Evolutionary conservation across 2,888 invertebrate species (phyloP), one percentile per base, ranked within the genome.

Genomic region (Camptogramma bilineatum): DNA sequence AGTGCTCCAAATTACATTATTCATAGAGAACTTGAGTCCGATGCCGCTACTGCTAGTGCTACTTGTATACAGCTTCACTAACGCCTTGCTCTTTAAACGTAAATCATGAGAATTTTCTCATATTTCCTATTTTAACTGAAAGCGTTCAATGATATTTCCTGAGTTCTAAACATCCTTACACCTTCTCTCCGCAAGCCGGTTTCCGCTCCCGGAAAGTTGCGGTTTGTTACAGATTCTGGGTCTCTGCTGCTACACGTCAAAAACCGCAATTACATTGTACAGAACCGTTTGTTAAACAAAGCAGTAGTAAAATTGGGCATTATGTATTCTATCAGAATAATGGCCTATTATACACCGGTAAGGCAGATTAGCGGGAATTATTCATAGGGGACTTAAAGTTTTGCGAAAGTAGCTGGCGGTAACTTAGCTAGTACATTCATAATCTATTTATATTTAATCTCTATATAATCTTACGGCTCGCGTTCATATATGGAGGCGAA

Each of bases 181-280:
- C 72, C 70, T 71, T 71, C 72, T 71, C 69, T 67, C 72, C 64
- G 62, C 50, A 72, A 72, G 64, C 64, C 71, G 61, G 64, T 57
- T 66, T 52, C 46, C 57, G 24, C 50, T 31, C 62, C 76, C 73
- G 68, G 72, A 74, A 79, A 79, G 75, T 80, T 79, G 76, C 59
- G 72, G 75, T 74, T 74, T 71, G 74, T 75, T 72, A 68, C 65
- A 72, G 68, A 73, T 69, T 72, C 66, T 61, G 67, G 70, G 65
- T 55, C 65, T 69, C 55, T 66, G 63, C 63, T 70, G 69, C 73
- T 69, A 72, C 65, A 64, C 53, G 66, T 66, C 63, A 50, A 74
- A 73, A 73, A 73, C 74, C 74, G 64, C 73, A 76, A 74, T 79
- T 79, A 75, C 74, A 74, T 64, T 64, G 53, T 55, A 51, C 42